Conservation (phyloP, 2,797 vertebrate genomes). For the Platalea minor region DNA sequence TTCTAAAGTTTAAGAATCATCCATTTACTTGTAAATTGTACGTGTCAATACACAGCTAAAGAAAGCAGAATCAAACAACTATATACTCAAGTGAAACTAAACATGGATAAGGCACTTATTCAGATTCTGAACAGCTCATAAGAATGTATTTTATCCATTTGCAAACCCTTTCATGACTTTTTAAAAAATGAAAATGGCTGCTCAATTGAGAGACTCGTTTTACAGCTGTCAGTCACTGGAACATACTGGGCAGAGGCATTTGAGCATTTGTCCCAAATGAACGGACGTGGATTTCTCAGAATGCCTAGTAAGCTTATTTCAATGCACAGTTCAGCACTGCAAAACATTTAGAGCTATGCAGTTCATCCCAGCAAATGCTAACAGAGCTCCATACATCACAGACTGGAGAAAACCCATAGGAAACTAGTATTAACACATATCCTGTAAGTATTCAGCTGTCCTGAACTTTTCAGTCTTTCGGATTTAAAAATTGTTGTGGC, state of each 20-base stretch:
- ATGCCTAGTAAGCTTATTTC: slow-evolving; percentile 15
- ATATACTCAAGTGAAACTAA: background rate
- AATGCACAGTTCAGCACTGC: background rate
- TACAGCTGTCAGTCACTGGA: background rate
- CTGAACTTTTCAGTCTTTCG: background rate
- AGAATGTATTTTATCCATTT: background rate
- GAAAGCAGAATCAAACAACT: background rate
- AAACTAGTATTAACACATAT: background rate
- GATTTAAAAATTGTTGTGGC: background rate
- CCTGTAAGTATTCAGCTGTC: background rate
- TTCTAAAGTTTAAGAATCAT: background rate
- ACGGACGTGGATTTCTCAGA: background rate
- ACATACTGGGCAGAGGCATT: background rate
- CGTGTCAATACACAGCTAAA: background rate
- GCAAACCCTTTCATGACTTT: background rate
- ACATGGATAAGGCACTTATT: background rate
- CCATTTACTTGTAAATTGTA: background rate
- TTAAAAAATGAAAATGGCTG: background rate
- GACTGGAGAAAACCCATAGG: background rate
- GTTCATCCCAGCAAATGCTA: background rate
- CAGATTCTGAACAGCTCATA: background rate
- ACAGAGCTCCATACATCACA: background rate
- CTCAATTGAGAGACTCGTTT: background rate
- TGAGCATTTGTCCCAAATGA: slow-evolving; percentile 1
- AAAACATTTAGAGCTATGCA: slow-evolving; percentile 2